Evolutionary conservation across 2,797 vertebrate species (phyloP).

Genomic region (Rhinoraja longicauda): DNA sequence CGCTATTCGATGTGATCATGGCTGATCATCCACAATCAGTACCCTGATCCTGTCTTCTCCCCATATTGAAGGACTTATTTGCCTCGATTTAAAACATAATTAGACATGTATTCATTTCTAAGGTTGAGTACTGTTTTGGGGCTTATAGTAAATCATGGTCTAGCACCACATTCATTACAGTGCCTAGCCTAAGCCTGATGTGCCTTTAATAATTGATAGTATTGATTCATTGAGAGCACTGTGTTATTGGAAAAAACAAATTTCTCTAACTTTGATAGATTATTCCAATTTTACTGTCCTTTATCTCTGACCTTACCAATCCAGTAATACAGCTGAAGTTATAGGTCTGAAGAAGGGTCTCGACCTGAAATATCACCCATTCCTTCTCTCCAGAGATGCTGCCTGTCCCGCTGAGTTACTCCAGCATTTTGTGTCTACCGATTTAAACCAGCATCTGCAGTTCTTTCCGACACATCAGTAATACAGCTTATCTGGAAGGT

Average conservation of each 20-base stretch:
- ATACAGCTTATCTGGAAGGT: too few species aligned
- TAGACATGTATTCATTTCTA: not conserved
- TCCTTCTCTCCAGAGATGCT: too few species aligned
- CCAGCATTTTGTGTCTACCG: too few species aligned
- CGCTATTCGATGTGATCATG: too few species aligned
- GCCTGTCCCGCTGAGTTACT: too few species aligned
- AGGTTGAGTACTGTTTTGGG: not conserved
- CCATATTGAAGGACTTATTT: not conserved
- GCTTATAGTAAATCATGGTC: not conserved
- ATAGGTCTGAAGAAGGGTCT: too few species aligned
- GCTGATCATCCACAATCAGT: too few species aligned
- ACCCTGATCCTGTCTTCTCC: too few species aligned
- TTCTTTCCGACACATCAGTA: too few species aligned
- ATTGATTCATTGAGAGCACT: not conserved
- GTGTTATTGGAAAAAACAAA: not conserved
- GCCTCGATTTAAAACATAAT: not conserved
- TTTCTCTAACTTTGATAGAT: conserved; percentile 24
- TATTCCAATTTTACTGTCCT: not conserved
- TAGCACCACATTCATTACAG: not conserved
- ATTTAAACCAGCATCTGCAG: too few species aligned
- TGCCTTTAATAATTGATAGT: not conserved
- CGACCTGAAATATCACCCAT: too few species aligned
- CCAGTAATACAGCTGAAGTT: not conserved
- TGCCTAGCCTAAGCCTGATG: not conserved
- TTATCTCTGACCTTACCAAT: not conserved